These are phyloP conservation scores for Drosophila siamana DNA, from an alignment of 2,888 invertebrate species.

Conservation along the genomic window DNA sequence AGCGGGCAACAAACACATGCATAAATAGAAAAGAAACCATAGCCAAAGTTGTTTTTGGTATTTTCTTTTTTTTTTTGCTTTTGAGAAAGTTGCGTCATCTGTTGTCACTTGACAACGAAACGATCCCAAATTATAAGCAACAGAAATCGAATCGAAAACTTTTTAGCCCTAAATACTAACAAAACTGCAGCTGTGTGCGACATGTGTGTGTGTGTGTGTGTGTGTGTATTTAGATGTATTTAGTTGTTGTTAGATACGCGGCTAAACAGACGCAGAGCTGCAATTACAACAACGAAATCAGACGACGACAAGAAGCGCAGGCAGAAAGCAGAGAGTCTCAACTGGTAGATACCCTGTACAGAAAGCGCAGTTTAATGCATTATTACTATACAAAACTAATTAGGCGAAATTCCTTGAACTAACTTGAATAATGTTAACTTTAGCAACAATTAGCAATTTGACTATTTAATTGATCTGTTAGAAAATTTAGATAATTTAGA, in stretches of 20 bases:
- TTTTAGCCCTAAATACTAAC: slow-evolving; percentile 1
- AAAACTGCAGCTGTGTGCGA: slow-evolving; percentile 1
- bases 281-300: slow-evolving; percentile 30
- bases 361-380: no score
- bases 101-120: slow-evolving; percentile 50
- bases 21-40: slow-evolving; percentile 44
- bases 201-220: no score
- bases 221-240: not conserved
- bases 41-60: slow-evolving; percentile 16
- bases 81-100: slow-evolving; percentile 52
- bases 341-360: not conserved
- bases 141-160: slow-evolving; percentile 30
- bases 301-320: not conserved
- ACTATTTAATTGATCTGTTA: no score
- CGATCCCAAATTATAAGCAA: slow-evolving; percentile 31
- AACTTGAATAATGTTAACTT: no score
- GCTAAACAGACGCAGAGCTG: slow-evolving; percentile 27
- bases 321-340: not conserved
- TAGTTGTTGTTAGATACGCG: slow-evolving; percentile 30
- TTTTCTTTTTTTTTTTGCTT: slow-evolving; percentile 7
- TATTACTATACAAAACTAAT: no score
- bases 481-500: no score
- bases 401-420: no score
- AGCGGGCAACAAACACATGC: slow-evolving; percentile 10
- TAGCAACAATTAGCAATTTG: no score